These are phyloP conservation scores for Poicephalus meyeri DNA, from an alignment of 2,113 vertebrate genomes.

Conservation along the genomic window DNA sequence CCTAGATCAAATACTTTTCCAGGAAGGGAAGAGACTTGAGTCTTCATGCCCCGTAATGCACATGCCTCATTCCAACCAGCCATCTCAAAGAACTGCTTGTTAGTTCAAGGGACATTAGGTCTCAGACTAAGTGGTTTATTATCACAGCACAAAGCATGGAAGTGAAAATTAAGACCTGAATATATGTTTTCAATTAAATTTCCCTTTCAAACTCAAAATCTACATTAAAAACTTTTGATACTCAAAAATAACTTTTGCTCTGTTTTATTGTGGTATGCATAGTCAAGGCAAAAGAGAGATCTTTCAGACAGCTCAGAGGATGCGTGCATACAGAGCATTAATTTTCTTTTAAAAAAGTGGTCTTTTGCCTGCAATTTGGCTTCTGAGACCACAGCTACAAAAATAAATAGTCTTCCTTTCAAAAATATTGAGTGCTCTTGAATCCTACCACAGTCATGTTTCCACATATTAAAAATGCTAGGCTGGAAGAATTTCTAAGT, in stretches of 20 bases:
- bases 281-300: background rate
- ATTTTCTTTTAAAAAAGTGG: background rate
- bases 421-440: conserved; percentile 37
- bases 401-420: conserved; percentile 37
- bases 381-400: background rate
- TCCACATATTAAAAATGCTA: conserved; percentile 49
- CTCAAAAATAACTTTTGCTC: background rate
- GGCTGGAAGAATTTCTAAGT: conserved; percentile 46
- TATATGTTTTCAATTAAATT: background rate
- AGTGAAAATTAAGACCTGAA: background rate
- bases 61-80: fast-evolving
- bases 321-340: background rate
- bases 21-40: background rate
- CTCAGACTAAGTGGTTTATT: background rate
- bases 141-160: background rate
- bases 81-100: background rate
- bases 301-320: background rate
- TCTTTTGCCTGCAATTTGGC: background rate
- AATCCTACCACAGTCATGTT: conserved; percentile 15
- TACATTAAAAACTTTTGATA: background rate
- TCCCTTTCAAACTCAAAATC: background rate
- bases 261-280: background rate
- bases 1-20: background rate
- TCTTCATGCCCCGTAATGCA: background rate
- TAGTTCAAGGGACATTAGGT: background rate